Evolutionary conservation across 1,140 invertebrate species (phyloP).

Genomic region (Aleiodes sp.): DNA sequence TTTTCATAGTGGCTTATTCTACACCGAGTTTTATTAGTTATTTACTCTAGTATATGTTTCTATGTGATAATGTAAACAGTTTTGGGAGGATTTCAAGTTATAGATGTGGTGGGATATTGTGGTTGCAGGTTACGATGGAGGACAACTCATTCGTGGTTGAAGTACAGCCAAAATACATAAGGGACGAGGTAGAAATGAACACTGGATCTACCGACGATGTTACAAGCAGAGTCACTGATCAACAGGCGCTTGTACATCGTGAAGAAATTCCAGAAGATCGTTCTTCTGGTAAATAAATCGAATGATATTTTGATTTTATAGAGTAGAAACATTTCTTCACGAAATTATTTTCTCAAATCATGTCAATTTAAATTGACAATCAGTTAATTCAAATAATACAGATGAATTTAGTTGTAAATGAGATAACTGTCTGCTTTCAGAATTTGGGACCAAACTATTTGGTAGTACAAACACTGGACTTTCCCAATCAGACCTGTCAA

Average conservation of each 20-base stretch:
- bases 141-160: constrained; percentile 77
- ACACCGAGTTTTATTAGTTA: too few relatives aligned
- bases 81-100: too few relatives aligned
- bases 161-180: constrained; percentile 63
- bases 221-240: constrained; percentile 58
- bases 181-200: constrained; percentile 44
- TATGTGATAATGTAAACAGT: too few relatives aligned
- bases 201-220: constrained; percentile 52
- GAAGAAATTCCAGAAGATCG: constrained; percentile 57
- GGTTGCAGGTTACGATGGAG: constrained; percentile 58
- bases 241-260: constrained; percentile 69
- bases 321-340: not conserved
- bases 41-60: too few relatives aligned
- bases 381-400: too few relatives aligned
- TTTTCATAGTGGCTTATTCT: too few relatives aligned
- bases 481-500: constrained; percentile 79
- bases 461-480: constrained; percentile 74
- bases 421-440: too few relatives aligned
- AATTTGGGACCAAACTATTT: constrained; percentile 58
- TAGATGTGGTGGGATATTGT: constrained; percentile 27
- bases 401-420: not conserved
- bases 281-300: constrained; percentile 47
- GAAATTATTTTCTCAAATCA: too few relatives aligned
- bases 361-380: too few relatives aligned
- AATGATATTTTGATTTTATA: constrained; percentile 3